Evolutionary conservation across 1,140 invertebrate genomes (phyloP).

Genomic region (Tetraneura akinire): DNA sequence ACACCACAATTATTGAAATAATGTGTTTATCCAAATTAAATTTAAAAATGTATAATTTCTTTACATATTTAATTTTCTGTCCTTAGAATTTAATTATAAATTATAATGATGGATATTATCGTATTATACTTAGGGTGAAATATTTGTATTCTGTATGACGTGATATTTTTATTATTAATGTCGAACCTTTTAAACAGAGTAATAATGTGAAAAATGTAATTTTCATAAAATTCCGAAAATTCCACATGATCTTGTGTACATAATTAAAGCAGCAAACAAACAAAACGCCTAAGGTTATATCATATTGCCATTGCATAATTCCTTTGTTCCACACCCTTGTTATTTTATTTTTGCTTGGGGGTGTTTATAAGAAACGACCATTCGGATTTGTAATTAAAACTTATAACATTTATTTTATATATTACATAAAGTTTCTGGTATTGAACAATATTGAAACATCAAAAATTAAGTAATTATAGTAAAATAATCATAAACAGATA

Average conservation of each 20-base stretch:
- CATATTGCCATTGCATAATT: not conserved
- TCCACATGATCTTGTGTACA: not conserved
- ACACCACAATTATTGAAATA: too few species aligned
- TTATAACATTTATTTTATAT: conserved; percentile 6
- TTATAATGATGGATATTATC: too few species aligned
- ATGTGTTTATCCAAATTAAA: not conserved
- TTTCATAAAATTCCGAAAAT: not conserved
- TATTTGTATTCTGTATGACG: too few species aligned
- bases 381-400: not conserved
- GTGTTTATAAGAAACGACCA: not conserved
- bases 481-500: too few species aligned
- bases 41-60: not conserved
- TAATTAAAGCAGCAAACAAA: not conserved
- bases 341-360: not conserved
- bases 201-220: not conserved
- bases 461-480: too few species aligned
- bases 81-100: too few species aligned
- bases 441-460: too few species aligned
- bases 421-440: too few species aligned
- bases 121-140: too few species aligned
- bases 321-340: not conserved
- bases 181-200: too few species aligned
- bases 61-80: too few species aligned
- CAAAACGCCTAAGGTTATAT: not conserved
- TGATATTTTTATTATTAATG: too few species aligned